A percentile compares a stretch with the other conserved stretches of the same genome.
Evolutionary conservation across 1,140 invertebrate species (phyloP).

Genomic region (Conopomorpha cramerella): DNA sequence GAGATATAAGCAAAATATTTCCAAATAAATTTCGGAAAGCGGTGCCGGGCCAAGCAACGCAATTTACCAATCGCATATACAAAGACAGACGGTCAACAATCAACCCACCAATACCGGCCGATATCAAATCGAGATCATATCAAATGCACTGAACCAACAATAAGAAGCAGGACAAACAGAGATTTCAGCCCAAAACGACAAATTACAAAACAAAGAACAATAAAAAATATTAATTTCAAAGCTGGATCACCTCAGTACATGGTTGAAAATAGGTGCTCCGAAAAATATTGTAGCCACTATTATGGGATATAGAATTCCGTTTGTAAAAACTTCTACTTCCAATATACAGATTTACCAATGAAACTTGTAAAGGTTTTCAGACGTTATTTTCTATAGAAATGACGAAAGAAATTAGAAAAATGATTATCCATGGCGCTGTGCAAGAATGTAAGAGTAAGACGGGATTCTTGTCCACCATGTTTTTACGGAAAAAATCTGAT

Average conservation of each 20-base stretch:
- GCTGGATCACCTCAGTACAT: not conserved
- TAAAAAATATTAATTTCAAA: slow-evolving; percentile 4
- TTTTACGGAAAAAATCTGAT: slow-evolving; percentile 12
- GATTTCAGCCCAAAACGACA: too few relatives aligned
- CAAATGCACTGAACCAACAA: not conserved
- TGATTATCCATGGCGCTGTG: slow-evolving; percentile 1
- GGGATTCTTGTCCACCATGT: slow-evolving; percentile 16
- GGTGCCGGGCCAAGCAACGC: not conserved
- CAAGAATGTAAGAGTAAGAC: not conserved
- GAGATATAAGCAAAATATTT: slow-evolving; percentile 1
- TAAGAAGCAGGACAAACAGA: not conserved
- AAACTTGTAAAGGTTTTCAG: not conserved
- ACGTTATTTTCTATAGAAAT: not conserved
- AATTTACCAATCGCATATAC: not conserved
- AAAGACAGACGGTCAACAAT: too few relatives aligned
- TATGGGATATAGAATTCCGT: slow-evolving; percentile 5
- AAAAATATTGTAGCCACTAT: slow-evolving; percentile 2
- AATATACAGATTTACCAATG: not conserved
- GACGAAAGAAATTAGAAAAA: too few relatives aligned
- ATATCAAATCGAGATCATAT: too few relatives aligned
- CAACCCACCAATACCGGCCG: too few relatives aligned
- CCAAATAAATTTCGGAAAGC: not conserved
- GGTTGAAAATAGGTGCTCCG: slow-evolving; percentile 1
- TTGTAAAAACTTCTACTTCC: slow-evolving; percentile 2
- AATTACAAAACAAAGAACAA: too few relatives aligned